Evolutionary conservation across 2,888 invertebrate genomes (phyloP), one percentile per base, ranked within the genome.

Genomic region (Lasioglossum villosulum): DNA sequence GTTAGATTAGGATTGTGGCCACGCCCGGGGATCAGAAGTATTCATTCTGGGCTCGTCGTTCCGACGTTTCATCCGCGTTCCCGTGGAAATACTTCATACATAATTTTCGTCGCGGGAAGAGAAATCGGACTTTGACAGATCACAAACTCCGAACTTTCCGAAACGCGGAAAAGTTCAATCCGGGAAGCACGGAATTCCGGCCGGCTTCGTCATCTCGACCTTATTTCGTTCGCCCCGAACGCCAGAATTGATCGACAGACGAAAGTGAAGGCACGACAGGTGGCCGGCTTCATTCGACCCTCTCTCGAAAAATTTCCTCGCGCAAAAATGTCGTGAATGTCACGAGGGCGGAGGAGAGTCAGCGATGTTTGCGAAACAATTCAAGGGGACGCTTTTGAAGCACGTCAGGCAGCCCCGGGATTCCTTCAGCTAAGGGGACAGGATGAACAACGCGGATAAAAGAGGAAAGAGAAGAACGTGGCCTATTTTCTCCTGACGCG

Each of bases 301-400:
- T 45, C 45, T 2, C 76, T 30, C 42, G 8, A 77, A 48, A 27
- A 68, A 77, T 80, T 74, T 80, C 63, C 34, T 66, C 45, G 37
- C 59, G 23, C 59, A 37, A 37, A 74, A 75, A 63, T 75, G 59
- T 56, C 80, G 16, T 30, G 80, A 37, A 74, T 63, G 59, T 70
- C 34, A 27, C 68, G 30, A 68, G 63, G 71, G 42, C 2, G 42
- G 19, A 45, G 66, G 42, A 68, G 48, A 37, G 63, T 12, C 27
- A 34, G 27, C 37, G 74, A 71, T 83, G 72, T 89, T 89, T 82
- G 86, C 71, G 82, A 86, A 87, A 86, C 82, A 87, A 84, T 86
- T 66, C 52, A 63, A 73, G 70, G 77, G 73, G 71, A 68, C 37
- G 79, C 75, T 75, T 79, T 82, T 74, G 80, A 74, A 71, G 68